Conservation (phyloP, 2,113 vertebrate species). For the Aptenodytes forsteri region DNA sequence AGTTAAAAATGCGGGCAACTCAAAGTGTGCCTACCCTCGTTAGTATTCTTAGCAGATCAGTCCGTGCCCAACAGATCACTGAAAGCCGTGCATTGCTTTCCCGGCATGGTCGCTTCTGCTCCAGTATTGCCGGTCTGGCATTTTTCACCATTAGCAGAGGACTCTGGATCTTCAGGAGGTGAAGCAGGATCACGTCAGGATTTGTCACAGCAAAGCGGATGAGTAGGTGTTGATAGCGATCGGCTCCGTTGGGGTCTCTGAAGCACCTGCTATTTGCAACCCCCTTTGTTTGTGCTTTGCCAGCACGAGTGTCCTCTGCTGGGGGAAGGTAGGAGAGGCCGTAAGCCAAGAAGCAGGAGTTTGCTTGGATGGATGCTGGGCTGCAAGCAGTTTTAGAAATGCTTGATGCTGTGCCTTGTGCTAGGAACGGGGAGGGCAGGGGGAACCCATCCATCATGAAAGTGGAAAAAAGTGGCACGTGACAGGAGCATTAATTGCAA, state of each 20-base stretch:
- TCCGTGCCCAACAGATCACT: background rate
- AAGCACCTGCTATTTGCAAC: background rate
- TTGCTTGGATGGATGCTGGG: background rate
- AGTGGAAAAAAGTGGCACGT: background rate
- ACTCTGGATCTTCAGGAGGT: background rate
- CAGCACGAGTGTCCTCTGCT: background rate
- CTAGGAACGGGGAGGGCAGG: background rate
- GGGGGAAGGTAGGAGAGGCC: background rate
- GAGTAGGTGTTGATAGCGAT: background rate
- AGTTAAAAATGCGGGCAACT: background rate
- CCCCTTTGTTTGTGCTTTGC: background rate
- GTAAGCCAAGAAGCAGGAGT: background rate
- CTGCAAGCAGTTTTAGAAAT: background rate
- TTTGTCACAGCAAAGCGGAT: background rate
- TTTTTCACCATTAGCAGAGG: background rate
- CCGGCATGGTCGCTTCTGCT: accelerated
- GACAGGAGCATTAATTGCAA: background rate
- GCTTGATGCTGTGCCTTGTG: background rate
- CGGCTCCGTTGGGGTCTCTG: background rate
- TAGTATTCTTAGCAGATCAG: background rate
- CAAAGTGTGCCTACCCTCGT: accelerated
- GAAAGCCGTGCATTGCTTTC: background rate
- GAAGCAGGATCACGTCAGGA: background rate
- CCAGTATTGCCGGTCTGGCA: background rate
- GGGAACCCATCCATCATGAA: background rate